phyloP scores from a whole-genome alignment of 2,888 invertebrate genomes.

The Cotesia congregata region DNA sequence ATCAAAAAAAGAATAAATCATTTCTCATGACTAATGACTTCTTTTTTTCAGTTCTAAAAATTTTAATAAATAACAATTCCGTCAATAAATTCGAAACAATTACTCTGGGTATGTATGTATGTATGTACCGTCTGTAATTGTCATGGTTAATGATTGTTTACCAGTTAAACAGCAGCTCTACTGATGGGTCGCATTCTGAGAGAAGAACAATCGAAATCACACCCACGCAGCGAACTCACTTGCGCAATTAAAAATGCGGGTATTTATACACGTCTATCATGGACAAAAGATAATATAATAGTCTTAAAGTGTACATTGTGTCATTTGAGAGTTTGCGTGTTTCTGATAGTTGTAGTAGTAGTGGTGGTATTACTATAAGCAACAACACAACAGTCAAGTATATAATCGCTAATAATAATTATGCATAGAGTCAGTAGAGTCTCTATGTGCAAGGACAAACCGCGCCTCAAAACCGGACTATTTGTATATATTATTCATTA shows the following conservation, averaged over 20 bases:
- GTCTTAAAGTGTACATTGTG: constrained; percentile 25
- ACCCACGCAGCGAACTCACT: constrained; percentile 15
- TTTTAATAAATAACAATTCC: neutral
- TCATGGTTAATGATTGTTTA: neutral
- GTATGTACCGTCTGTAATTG: neutral
- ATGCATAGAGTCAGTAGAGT: constrained; percentile 41
- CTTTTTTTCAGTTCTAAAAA: neutral
- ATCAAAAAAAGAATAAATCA: constrained; percentile 14
- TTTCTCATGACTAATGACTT: neutral
- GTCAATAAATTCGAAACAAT: neutral
- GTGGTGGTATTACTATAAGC: neutral
- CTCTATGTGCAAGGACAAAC: constrained; percentile 52
- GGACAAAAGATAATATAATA: neutral
- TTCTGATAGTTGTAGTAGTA: neutral
- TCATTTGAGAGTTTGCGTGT: constrained; percentile 38
- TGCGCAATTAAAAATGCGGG: constrained; percentile 32
- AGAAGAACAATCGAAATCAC: neutral
- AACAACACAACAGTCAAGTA: constrained; percentile 3
- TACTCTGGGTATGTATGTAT: neutral
- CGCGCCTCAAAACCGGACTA: constrained; percentile 46
- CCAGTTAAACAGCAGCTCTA: neutral
- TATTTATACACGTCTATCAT: neutral
- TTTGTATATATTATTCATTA: constrained; percentile 2
- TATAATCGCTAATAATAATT: constrained; percentile 45
- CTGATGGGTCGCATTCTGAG: neutral